Base-by-base conservation (phyloP, 2,113 vertebrate species). In the Rallus limicola region DNA sequence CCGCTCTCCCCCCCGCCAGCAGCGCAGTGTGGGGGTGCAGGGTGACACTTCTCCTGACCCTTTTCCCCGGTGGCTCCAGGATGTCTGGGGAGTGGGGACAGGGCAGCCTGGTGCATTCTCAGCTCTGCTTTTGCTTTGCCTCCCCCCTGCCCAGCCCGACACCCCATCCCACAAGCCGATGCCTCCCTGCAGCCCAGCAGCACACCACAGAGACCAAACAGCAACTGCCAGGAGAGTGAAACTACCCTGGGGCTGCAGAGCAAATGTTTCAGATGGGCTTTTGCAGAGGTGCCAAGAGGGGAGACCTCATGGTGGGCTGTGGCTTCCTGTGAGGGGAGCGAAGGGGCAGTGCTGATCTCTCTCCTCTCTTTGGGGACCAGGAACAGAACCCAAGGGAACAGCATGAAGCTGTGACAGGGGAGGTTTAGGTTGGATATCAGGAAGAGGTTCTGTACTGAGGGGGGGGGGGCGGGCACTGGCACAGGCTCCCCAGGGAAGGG, bases 1-100 rank as follows among this genome's bases (percentile, higher is more conserved):
- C 60, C 33, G 1, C 19, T n/a, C 26, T 20, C 4, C 8, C 21
- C 18, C 15, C 72, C 11, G 24, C 76, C 44, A 88, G 81, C 6
- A 0, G n/a, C 69, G 14, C 4, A 5, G 21, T 1, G 3, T 4
- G 13, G 31, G 15, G 4, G n/a, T 5, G 8, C 21, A 2, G 70
- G 77, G 74, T 13, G 69, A 1, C 16, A 10, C 34, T 40, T 33
- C 48, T 33, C 50, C 83, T 1, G 1, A 6, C 31, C 4, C 33
- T 5, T 21, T 33, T 19, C 52, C 21, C 10, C 0, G 2, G 9
- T 19, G 68, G 13, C 29, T 62, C 31, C 20, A 2, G 31, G 10
- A 10, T 5, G 38, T 44, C 74, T 11, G 94, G 95, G 96, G 89
- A 94, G 95, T 70, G 71, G 9, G 59, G 11, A 40, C 1, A 0